A percentile compares a stretch with the other conserved stretches of the same genome.
Evolutionary conservation across 2,888 invertebrate species (phyloP).

Genomic region (Portevinia maculata): DNA sequence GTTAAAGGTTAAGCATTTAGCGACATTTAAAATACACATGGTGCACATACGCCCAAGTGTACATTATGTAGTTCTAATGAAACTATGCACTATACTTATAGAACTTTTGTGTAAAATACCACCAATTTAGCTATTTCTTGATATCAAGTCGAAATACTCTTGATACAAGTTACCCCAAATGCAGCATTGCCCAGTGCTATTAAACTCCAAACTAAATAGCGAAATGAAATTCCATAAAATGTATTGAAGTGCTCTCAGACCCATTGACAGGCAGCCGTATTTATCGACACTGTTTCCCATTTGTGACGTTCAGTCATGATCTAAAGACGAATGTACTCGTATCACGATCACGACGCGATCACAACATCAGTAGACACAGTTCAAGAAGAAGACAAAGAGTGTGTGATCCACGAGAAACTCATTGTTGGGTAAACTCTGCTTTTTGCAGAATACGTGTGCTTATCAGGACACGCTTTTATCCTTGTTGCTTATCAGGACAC

Average conservation of each 20-base stretch:
- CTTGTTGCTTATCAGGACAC: slow-evolving; percentile 55
- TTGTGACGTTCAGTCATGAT: slow-evolving; percentile 68
- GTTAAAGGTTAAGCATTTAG: not conserved
- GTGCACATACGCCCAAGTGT: slow-evolving; percentile 22
- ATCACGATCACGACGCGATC: slow-evolving; percentile 63
- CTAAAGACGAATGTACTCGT: slow-evolving; percentile 57
- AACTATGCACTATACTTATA: too few relatives aligned
- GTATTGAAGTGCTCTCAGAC: slow-evolving; percentile 44
- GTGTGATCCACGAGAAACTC: slow-evolving; percentile 21
- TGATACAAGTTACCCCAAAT: not conserved
- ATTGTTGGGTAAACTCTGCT: slow-evolving; percentile 2
- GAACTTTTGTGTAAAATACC: too few relatives aligned
- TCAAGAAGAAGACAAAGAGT: slow-evolving; percentile 3
- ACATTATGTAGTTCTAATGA: too few relatives aligned
- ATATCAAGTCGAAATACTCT: not conserved
- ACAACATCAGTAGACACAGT: slow-evolving; percentile 13
- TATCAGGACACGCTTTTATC: slow-evolving; percentile 58
- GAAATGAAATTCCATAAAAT: slow-evolving; percentile 49
- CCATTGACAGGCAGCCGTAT: slow-evolving; percentile 24
- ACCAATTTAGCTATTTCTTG: not conserved
- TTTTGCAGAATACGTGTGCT: slow-evolving; percentile 24
- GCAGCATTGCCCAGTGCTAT: not conserved
- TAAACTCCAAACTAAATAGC: slow-evolving; percentile 22
- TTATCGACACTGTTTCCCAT: slow-evolving; percentile 46
- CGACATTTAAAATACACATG: slow-evolving; percentile 1